Percentiles rank a stretch among this genome's conserved stretches.
Evolutionary conservation across 2,113 vertebrate species (phyloP).

Genomic region (Pogona vitticeps): DNA sequence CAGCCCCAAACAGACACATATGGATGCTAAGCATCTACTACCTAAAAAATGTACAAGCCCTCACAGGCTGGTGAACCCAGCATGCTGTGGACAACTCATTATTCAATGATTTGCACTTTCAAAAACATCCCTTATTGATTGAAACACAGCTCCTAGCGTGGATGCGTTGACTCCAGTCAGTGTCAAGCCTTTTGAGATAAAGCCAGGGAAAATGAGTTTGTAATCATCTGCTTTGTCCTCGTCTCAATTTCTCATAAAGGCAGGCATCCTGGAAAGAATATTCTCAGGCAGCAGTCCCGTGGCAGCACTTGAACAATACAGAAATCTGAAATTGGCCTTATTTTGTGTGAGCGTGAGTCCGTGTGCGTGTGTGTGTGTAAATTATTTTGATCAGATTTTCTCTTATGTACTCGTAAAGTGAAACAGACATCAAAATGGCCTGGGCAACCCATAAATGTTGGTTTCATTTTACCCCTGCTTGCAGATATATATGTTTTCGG

Average conservation of each 20-base stretch:
- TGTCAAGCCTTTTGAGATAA: background rate
- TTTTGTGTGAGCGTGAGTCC: conserved; percentile 36
- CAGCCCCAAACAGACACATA: no score
- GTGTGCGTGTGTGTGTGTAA: conserved; percentile 30
- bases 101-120: conserved; percentile 15
- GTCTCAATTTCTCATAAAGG: conserved; percentile 34
- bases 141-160: conserved; percentile 11
- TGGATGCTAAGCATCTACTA: background rate
- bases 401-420: conserved; percentile 46
- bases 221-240: conserved; percentile 41
- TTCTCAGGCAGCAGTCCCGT: conserved; percentile 33
- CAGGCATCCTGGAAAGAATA: background rate
- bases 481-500: conserved; percentile 7
- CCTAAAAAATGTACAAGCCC: background rate
- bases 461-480: conserved; percentile 39
- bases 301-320: conserved; percentile 19
- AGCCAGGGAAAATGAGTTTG: background rate
- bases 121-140: conserved; percentile 16
- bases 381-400: conserved; percentile 57
- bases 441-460: conserved; percentile 42
- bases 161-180: conserved; percentile 1
- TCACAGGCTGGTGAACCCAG: background rate
- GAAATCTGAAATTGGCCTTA: conserved; percentile 40
- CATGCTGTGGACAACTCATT: background rate
- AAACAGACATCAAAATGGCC: conserved; percentile 50